Base-by-base conservation (phyloP, 1,140 invertebrate species). In the Cyclargus thomasi region DNA sequence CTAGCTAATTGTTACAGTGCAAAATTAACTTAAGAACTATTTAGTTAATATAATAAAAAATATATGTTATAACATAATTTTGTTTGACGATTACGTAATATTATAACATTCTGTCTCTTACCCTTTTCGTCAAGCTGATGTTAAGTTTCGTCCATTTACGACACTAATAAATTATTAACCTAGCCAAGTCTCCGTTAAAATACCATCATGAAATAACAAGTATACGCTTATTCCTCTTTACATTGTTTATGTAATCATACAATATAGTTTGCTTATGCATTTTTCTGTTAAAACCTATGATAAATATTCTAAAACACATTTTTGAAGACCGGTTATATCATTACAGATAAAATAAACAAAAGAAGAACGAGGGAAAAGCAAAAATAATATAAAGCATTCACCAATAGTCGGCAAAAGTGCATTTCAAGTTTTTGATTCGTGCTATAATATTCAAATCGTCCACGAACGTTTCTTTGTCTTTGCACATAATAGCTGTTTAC, bases 61-160 rank as follows among this genome's bases (percentile, higher is more conserved):
- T 29, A 29, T 29, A 29, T 29, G 8, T 29, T n/a, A 18, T 55
- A 55, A 1, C 2, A 55, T 18, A 17, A 6, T 18, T 18, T 20
- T n/a, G 4, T 1, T 1, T 55, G n/a, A 17, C 16, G 1, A 2
- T 16, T 2, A 0, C 8, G 1, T 47, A 39, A 39, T 39, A 14
- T 17, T 57, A 20, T 21, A 11, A 59, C 17, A 59, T 57, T n/a
- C 11, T 66, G 64, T 57, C 29, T 66, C 35, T 22, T 57, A 23
- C 53, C 65, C 59, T 53, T 55, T n/a, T 53, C 64, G 64, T 66
- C 65, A 66, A 66, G 20, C 29, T 66, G 53, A 35, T 59, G 65
- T 66, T 18, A 66, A 66, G 22, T 66, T 59, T 66, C 53, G 65
- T 66, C 65, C 65, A 66, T 66, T 66, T 66, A 66, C 53, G 65